Evolutionary conservation across 2,888 invertebrate species (phyloP), one percentile per base, ranked within the genome.

Genomic region (Hypselothyrea guttata): DNA sequence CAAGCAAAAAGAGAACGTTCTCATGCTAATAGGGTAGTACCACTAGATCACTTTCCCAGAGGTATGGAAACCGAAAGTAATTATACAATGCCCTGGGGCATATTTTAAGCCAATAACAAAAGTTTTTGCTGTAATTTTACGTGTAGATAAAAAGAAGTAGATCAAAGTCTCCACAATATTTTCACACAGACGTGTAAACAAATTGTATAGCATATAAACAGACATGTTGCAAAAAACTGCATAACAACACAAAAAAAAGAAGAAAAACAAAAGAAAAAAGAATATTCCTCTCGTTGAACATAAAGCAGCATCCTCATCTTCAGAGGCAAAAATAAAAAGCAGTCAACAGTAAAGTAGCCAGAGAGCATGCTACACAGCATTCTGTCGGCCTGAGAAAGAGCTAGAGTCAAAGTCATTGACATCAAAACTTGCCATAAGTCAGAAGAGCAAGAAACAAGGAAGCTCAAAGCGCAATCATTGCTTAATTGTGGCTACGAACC

Each of bases 391-490:
- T n/a, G 53, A 16, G 45, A 18, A 35, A 63, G 54, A 73, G 62
- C 48, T 59, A 67, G 38, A 28, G 30, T 9, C 27, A 27, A 18
- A 77, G 62, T 63, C 77, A 76, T 74, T 77, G 83, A 75, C 83
- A 70, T 77, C 82, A 82, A 84, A 22, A 70, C 74, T 76, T 82
- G 78, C 74, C 73, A 64, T 84, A 70, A 67, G 66, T 62, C 59
- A 77, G 71, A 69, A 75, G 74, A 70, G 75, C 77, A 82, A 75
- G 75, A 77, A 77, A 84, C 75, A 84, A 84, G 85, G 77, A 77
- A 77, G 77, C 75, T 74, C 57, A 74, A n/a, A 58, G 56, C 72
- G 67, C 63, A 82, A 72, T 69, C 57, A 73, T 63, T 67, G 63
- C 54, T 64, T 38, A 15, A 22, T 22, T 51, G 59, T 64, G 56